Evolutionary conservation across 2,113 vertebrate genomes (phyloP), one percentile per base, ranked within the genome.

Genomic region (Lipotes vexillifer): DNA sequence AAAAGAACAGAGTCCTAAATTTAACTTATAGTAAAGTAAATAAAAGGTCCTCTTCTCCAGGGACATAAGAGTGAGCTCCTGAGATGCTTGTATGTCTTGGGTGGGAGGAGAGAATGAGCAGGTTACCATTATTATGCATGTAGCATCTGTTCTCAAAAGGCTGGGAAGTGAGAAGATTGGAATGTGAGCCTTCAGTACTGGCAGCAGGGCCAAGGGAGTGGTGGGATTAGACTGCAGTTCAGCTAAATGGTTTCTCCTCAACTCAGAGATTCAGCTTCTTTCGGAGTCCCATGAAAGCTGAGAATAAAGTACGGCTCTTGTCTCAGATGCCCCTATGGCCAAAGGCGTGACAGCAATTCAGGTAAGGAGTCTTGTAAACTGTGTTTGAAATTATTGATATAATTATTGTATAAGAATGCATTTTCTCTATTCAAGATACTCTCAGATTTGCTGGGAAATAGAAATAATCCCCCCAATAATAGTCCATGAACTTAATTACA

Each of bases 401-500:
- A 33, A 66, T 85, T 85, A 88, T 92, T 12, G 36, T 81, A 17
- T 46, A 72, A 81, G 49, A 90, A 88, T 38, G 57, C 27, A 74
- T 46, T 3, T 2, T 93, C 46, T 31, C 20, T 29, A 63, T 38
- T 90, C 25, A 68, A 69, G 44, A 38, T 49, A 27, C 4, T 65
- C 38, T 90, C 49, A 61, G 63, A 69, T 83, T 92, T 90, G 3
- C 61, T 46, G 71, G 14, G 27, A 81, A 90, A 90, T 44, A 89
- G 31, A 90, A 96, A 87, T 31, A 87, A 84, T 71, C 29, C 55
- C 57, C 7, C 41, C 33, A 75, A 38, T 36, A 85, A 63, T 78
- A 88, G 41, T 63, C 80, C 17, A 44, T 85, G 68, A 92, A 74
- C 44, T 57, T 92, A 92, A 90, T 93, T 82, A 93, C 55, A 46